Evolutionary conservation across 2,888 invertebrate genomes (phyloP), one percentile per base, ranked within the genome.

Genomic region (Baronia brevicornis): DNA sequence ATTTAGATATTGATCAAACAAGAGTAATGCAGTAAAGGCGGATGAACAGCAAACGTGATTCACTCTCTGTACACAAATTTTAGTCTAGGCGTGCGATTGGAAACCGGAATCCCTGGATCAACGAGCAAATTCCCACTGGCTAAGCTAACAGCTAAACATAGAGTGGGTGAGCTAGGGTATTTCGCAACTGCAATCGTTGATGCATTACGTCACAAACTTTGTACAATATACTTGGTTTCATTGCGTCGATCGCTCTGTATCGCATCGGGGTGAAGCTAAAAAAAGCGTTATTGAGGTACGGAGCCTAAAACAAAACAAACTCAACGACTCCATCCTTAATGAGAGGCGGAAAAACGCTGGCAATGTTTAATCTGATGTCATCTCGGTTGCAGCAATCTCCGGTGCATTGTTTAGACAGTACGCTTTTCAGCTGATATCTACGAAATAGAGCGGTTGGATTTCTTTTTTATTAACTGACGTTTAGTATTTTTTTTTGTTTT

Each of bases 321-420:
- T 19, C 30, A 43, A 48, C 43, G 40, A 39, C 38, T 33, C 44
- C 44, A 45, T 43, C 48, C 45, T 50, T 66, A 69, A 75, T 69
- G 67, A 68, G 61, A 63, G 61, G 56, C 50, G 61, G 60, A 72
- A 74, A 75, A 75, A 70, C 58, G 63, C 62, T 62, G 50, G 55
- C 71, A 60, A 61, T 70, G 68, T 71, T 75, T 69, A 68, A 69
- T 64, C 60, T 73, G 74, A 72, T 75, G 73, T 73, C 72, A 71
- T 67, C 67, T 50, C 48, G 61, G 57, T 59, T 58, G 60, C 55
- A 53, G 65, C 69, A 72, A 73, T 73, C 63, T 61, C 64, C 54
- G 54, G 49, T 48, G 51, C 53, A 60, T 68, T 74, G 70, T 75
- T 71, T 71, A 64, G 56, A 63, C 54, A 57, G 51, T 39, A 36